phyloP scores from a whole-genome alignment of 64 coral and sea anemone genomes.

The Montipora sp. region DNA sequence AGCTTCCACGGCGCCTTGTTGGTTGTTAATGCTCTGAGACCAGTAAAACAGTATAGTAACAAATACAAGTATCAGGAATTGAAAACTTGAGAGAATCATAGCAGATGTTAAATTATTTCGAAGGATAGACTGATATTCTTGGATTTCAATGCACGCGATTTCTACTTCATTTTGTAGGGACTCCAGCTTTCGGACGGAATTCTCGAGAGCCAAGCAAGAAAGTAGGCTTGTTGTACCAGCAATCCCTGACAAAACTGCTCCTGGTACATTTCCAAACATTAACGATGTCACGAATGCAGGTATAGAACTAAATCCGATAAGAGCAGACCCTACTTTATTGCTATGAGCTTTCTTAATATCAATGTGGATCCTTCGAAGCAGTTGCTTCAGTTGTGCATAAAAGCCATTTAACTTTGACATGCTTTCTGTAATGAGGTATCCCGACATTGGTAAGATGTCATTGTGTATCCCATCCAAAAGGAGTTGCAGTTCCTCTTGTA shows the following conservation, averaged over 20 bases:
- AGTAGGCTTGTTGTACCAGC: background rate
- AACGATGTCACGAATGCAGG: background rate
- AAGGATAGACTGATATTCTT: slow-evolving; percentile 1
- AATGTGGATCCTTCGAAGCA: background rate
- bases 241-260: background rate
- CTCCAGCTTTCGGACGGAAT: background rate
- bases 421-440: background rate
- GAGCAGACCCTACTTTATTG: background rate
- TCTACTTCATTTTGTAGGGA: background rate
- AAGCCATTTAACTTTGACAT: background rate
- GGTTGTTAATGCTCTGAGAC: too few relatives aligned
- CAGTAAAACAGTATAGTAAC: too few relatives aligned
- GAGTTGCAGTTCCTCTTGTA: background rate
- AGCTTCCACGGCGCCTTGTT: too few relatives aligned
- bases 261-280: slow-evolving; percentile 3
- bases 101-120: background rate
- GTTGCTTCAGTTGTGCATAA: background rate
- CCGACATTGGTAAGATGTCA: background rate
- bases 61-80: too few relatives aligned
- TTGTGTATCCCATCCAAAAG: background rate
- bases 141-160: background rate
- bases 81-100: too few relatives aligned
- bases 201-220: background rate
- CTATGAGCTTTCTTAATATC: background rate
- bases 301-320: background rate